Conservation (phyloP, 2,113 vertebrate species). For the Poeciliopsis retropinna region DNA sequence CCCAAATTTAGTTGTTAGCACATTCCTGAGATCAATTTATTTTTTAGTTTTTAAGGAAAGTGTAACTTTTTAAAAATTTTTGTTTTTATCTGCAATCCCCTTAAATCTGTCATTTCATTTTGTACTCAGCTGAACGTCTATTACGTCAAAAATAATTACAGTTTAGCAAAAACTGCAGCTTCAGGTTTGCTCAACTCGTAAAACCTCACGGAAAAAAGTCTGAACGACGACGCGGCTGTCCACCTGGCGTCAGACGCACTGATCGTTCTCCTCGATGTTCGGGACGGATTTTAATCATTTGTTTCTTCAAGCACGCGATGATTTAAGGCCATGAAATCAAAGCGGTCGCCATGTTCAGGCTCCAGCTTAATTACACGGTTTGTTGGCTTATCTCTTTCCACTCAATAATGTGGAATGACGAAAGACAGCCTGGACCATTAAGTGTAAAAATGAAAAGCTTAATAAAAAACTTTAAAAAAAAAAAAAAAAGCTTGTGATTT, state of each 20-base stretch:
- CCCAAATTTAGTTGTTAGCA: no score
- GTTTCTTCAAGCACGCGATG: slow-evolving; percentile 4
- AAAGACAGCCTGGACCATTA: background rate
- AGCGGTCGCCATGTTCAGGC: background rate
- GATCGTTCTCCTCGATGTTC: background rate
- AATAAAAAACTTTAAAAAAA: background rate
- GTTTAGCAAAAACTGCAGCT: background rate
- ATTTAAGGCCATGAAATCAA: slow-evolving; percentile 23
- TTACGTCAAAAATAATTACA: background rate
- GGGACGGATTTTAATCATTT: background rate
- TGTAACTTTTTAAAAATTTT: no score
- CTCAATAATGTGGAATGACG: background rate
- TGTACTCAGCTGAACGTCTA: background rate
- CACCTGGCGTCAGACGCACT: background rate
- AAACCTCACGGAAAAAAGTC: no score
- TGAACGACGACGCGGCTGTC: background rate
- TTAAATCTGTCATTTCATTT: background rate
- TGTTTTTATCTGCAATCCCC: no score
- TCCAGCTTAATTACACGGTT: slow-evolving; percentile 34
- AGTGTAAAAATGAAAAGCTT: background rate
- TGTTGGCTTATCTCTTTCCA: slow-evolving; percentile 27
- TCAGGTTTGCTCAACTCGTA: no score
- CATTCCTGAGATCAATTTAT: no score
- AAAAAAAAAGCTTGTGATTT: background rate
- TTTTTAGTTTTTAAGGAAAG: no score